These are phyloP conservation scores for Pentalonia nigronervosa DNA, from an alignment of 1,140 invertebrate genomes.

Conservation along the genomic window DNA sequence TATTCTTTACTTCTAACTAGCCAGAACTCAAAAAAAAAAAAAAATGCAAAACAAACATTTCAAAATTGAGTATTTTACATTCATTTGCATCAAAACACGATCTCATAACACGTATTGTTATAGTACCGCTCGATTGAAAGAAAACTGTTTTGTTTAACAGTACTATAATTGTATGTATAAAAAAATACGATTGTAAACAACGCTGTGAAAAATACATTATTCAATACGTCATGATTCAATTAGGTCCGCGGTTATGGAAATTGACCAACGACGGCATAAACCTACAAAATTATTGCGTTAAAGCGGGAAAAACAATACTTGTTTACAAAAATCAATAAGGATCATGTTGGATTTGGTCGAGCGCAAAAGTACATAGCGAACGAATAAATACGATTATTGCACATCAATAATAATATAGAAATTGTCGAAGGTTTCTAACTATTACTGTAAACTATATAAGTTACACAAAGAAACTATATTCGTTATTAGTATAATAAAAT, in stretches of 20 bases:
- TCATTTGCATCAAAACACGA: neutral
- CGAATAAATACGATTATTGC: neutral
- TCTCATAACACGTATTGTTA: too few relatives aligned
- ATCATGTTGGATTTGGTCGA: neutral
- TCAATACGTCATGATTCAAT: neutral
- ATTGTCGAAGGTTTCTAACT: too few relatives aligned
- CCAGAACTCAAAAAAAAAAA: neutral
- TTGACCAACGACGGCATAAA: too few relatives aligned
- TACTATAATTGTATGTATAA: neutral
- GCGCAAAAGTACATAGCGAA: neutral
- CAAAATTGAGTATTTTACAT: neutral
- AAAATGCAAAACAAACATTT: too few relatives aligned
- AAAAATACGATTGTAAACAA: neutral
- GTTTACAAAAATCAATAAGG: neutral
- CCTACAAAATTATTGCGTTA: neutral
- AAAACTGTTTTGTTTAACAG: neutral
- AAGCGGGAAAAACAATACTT: neutral
- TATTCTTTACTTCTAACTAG: too few relatives aligned
- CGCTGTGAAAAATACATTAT: neutral
- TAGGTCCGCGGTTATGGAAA: too few relatives aligned
- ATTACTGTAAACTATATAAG: too few relatives aligned
- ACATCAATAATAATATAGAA: neutral
- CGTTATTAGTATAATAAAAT: too few relatives aligned
- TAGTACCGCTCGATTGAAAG: too few relatives aligned
- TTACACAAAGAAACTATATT: too few relatives aligned